A percentile compares a stretch with the other conserved stretches of the same genome.
Conservation (phyloP, 2,113 vertebrate genomes). For the Vicugna pacos region DNA sequence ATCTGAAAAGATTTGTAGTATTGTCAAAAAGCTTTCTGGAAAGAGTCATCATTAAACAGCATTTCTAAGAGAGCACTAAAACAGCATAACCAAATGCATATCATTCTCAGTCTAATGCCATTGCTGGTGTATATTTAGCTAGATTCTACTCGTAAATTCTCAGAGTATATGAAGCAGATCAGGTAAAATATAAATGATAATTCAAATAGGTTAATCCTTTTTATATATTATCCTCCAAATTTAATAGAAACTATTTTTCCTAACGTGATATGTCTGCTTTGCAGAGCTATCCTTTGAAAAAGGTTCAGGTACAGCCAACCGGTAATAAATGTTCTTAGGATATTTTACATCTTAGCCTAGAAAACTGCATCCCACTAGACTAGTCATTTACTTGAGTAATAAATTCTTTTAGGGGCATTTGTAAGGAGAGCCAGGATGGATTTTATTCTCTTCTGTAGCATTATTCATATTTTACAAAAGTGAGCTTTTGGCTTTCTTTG, state of each 20-base stretch:
- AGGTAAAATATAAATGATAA: slow-evolving; percentile 9
- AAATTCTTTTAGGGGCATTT: slow-evolving; percentile 63
- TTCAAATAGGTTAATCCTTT: slow-evolving; percentile 38
- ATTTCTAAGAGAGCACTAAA: slow-evolving; percentile 36
- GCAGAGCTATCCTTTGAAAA: slow-evolving; percentile 54
- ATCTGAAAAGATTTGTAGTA: slow-evolving; percentile 27
- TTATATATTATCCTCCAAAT: not conserved
- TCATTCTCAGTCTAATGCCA: not conserved
- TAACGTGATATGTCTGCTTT: slow-evolving; percentile 32
- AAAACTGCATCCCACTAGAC: slow-evolving; percentile 39
- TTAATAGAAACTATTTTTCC: slow-evolving; percentile 39
- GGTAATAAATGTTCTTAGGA: slow-evolving; percentile 51
- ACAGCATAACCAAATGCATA: not conserved
- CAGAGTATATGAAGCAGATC: not conserved
- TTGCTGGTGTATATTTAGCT: slow-evolving; percentile 43
- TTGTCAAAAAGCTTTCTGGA: slow-evolving; percentile 47
- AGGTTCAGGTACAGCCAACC: not conserved
- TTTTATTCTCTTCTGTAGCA: not conserved
- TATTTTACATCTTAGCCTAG: slow-evolving; percentile 64
- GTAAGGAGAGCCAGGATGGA: not conserved
- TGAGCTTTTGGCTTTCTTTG: slow-evolving; percentile 48
- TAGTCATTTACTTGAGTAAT: slow-evolving; percentile 51
- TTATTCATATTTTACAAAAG: slow-evolving; percentile 67
- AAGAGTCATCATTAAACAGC: not conserved
- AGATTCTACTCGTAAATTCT: slow-evolving; percentile 41